Evolutionary conservation across 1,140 invertebrate species (phyloP), one percentile per base, ranked within the genome.

Genomic region (Hirudo medicinalis): DNA sequence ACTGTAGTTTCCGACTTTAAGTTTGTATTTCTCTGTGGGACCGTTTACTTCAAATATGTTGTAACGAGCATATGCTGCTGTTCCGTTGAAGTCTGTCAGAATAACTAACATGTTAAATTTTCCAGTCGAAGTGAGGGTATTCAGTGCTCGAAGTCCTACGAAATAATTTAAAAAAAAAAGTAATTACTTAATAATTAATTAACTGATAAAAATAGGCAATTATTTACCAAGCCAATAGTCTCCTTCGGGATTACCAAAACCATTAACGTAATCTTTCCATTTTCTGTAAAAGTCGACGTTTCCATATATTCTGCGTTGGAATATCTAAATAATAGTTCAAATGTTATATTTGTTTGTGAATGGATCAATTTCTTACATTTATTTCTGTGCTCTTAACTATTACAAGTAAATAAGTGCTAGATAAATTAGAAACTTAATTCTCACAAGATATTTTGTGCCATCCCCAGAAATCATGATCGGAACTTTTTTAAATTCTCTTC

Each of bases 151-250:
- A 13, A 49, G 43, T 49, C 43, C 43, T 49, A 49, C 43, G 13
- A 17, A 49, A 49, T 49, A 15, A 49, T 13, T n/a, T n/a, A n/a
- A 49, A 49, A 5, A 15, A 49, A 49, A 15, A 8, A 49, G 0
- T 49, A 49, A 49, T 49, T 49, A 49, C 11, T 49, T 49, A 49
- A 8, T 49, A 1, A 49, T 49, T 13, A 15, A 49, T 49, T 49
- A 49, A 49, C 15, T 2, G 19, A 22, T 22, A 36, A 36, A 36
- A 36, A 36, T n/a, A 6, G 2, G 32, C 6, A 36, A 36, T 36
- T 36, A n/a, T 32, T 57, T 19, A 69, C 86, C 86, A 71, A 85
- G 82, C 85, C 85, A 87, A 74, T 86, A 86, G 68, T 86, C 84
- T 36, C 75, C 72, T 15, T 78, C 55, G 13, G 85, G 72, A 73